Evolutionary conservation across 2,113 vertebrate species (phyloP).

Genomic region (Formicarius rufipectus): DNA sequence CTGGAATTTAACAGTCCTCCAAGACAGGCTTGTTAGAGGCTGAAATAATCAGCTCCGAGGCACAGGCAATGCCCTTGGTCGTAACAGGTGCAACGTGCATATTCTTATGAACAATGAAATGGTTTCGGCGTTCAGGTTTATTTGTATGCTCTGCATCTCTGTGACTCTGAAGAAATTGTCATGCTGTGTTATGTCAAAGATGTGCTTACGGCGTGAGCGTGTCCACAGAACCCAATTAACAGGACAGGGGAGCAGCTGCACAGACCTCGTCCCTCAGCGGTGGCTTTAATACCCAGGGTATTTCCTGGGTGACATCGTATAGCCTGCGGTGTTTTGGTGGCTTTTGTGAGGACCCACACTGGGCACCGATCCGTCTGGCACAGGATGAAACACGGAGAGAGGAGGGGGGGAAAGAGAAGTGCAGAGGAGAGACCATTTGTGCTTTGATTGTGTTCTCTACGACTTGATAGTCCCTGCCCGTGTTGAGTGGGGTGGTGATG

Average conservation of each 20-base stretch:
- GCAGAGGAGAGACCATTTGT: background rate
- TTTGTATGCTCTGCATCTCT: slow-evolving; percentile 27
- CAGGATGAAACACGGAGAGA: background rate
- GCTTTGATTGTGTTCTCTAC: background rate
- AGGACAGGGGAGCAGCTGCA: slow-evolving; percentile 2
- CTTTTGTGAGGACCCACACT: background rate
- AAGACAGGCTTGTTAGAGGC: background rate
- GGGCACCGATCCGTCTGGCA: background rate
- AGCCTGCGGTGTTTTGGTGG: background rate
- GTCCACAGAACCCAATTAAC: background rate
- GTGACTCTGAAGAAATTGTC: slow-evolving; percentile 28
- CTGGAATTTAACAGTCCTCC: background rate
- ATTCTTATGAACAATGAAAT: slow-evolving; percentile 6
- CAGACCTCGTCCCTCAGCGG: accelerated
- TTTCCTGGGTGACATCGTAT: background rate
- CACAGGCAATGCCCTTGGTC: background rate
- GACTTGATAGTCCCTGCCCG: background rate
- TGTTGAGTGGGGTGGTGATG: background rate
- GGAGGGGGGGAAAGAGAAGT: background rate
- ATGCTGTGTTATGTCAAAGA: slow-evolving; percentile 26
- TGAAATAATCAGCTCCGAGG: background rate
- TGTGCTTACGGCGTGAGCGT: background rate
- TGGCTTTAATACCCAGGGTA: background rate
- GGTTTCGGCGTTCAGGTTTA: slow-evolving; percentile 2
- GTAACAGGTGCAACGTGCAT: slow-evolving; percentile 33